Conservation (phyloP, 2,888 invertebrate genomes). For the Trissoscelio sp. region DNA sequence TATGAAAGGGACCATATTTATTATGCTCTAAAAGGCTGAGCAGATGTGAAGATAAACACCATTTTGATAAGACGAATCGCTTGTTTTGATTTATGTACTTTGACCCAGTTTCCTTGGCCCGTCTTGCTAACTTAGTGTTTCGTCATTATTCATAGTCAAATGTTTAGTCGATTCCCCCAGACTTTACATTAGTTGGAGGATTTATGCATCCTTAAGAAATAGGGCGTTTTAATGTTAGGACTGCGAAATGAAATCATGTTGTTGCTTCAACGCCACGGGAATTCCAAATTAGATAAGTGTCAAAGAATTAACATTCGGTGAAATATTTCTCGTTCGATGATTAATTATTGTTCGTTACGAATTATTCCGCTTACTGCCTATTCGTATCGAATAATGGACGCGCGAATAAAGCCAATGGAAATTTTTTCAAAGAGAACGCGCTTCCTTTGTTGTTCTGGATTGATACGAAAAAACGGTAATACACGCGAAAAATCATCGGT, state of each 20-base stretch:
- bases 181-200: slow-evolving; percentile 28
- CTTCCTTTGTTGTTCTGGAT: neutral
- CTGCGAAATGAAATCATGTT: neutral
- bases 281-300: neutral
- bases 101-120: slow-evolving; percentile 36
- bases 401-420: neutral
- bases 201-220: slow-evolving; percentile 13
- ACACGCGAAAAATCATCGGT: slow-evolving; percentile 2
- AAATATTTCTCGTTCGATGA: neutral
- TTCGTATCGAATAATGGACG: too few species aligned
- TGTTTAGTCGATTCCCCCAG: slow-evolving; percentile 28
- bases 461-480: neutral
- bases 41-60: slow-evolving; percentile 5
- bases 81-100: slow-evolving; percentile 48
- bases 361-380: too few species aligned
- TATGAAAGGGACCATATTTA: neutral
- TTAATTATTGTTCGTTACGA: neutral
- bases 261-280: neutral
- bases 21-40: neutral
- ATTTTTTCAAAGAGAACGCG: neutral
- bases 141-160: slow-evolving; percentile 55
- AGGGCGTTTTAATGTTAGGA: neutral
- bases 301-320: neutral
- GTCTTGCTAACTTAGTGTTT: slow-evolving; percentile 22
- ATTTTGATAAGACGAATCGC: slow-evolving; percentile 34